Percentiles rank a stretch among this genome's conserved stretches.
phyloP scores from a whole-genome alignment of 64 coral and sea anemone genomes.

The Acropora tenuis region DNA sequence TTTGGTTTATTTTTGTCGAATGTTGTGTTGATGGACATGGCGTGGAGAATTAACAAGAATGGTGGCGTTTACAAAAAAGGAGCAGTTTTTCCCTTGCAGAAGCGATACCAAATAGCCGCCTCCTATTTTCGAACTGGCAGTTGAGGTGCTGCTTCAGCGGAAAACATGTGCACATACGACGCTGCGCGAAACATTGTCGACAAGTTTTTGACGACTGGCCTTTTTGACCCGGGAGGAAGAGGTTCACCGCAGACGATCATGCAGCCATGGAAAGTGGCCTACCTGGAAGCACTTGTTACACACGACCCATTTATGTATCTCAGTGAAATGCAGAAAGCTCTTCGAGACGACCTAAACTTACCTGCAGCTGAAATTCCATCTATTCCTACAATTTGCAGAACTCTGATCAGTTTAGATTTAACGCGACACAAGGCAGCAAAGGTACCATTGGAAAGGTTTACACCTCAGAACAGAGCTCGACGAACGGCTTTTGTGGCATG shows the following conservation, averaged over 20 bases:
- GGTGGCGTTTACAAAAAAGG: not conserved
- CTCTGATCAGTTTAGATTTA: constrained; percentile 19
- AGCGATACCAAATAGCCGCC: no score
- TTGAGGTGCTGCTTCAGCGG: not conserved
- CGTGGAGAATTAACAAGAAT: no score
- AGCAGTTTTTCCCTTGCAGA: not conserved
- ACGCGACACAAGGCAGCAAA: constrained; percentile 35
- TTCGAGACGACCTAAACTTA: constrained; percentile 9
- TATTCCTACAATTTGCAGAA: constrained; percentile 16
- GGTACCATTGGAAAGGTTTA: constrained; percentile 25
- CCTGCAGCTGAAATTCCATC: not conserved
- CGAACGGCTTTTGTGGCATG: constrained; percentile 17
- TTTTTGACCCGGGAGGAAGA: no score
- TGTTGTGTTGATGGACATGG: no score
- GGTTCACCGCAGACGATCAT: no score
- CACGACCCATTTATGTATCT: constrained; percentile 7
- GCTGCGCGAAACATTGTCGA: no score
- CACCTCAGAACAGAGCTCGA: constrained; percentile 3
- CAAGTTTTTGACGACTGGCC: no score
- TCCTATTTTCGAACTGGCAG: not conserved
- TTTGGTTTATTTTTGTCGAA: no score
- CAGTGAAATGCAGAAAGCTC: constrained; percentile 7
- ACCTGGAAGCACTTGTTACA: no score
- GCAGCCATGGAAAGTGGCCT: no score
- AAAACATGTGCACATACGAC: not conserved